phyloP scores from a whole-genome alignment of 64 coral and sea anemone species.

The Porites australiensis region DNA sequence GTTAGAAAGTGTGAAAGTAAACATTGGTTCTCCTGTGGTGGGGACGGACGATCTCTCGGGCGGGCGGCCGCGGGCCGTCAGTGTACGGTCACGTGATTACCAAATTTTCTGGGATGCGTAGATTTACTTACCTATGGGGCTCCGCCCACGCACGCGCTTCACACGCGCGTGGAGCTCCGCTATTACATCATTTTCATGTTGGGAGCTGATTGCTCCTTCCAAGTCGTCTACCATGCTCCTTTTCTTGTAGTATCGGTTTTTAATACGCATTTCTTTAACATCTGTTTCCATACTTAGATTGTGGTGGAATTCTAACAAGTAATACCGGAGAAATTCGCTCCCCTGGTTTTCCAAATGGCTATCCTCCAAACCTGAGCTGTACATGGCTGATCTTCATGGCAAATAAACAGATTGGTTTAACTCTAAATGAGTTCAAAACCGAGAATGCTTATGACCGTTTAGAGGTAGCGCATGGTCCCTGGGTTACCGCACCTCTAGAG shows the following conservation, averaged over 20 bases:
- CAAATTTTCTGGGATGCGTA: too few species aligned
- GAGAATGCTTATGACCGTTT: conserved; percentile 93
- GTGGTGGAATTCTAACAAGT: conserved; percentile 82
- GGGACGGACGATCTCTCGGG: too few species aligned
- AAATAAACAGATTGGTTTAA: conserved; percentile 76
- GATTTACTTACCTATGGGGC: too few species aligned
- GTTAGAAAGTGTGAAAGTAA: too few species aligned
- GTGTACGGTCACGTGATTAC: too few species aligned
- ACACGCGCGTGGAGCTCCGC: too few species aligned
- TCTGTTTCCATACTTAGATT: conserved; percentile 57
- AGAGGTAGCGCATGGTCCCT: conserved; percentile 82
- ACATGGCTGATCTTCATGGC: conserved; percentile 91
- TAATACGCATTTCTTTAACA: not conserved
- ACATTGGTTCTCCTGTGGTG: too few species aligned
- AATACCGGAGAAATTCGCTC: conserved; percentile 79
- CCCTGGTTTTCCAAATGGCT: conserved; percentile 82
- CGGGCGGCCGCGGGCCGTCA: too few species aligned
- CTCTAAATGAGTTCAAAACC: conserved; percentile 81
- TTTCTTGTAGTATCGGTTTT: not conserved
- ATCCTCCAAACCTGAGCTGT: conserved; percentile 84
- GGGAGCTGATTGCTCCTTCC: too few species aligned
- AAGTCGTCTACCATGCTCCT: not conserved
- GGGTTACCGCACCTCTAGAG: conserved; percentile 80
- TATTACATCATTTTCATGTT: too few species aligned
- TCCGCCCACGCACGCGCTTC: too few species aligned